Conservation (phyloP, 2,888 invertebrate species). For the Norana najaformis region DNA sequence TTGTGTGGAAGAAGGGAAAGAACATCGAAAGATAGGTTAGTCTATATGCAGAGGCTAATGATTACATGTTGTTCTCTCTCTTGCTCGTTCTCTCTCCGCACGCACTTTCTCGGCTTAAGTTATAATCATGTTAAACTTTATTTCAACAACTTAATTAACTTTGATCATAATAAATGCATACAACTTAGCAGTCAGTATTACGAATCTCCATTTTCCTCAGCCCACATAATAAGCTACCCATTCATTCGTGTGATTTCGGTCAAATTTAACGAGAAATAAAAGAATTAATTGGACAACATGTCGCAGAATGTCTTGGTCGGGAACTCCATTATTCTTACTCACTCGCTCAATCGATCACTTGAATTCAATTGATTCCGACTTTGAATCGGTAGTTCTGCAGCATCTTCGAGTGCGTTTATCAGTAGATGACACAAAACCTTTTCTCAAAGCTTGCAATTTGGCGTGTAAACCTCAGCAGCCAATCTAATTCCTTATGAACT, state of each 20-base stretch:
- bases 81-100: no score
- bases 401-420: not conserved
- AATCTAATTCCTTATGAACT: not conserved
- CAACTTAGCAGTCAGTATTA: not conserved
- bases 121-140: not conserved
- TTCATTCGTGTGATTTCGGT: not conserved
- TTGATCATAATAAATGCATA: not conserved
- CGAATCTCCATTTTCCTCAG: not conserved
- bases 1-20: not conserved
- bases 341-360: no score
- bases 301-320: not conserved
- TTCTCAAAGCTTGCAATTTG: not conserved
- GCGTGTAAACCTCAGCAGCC: not conserved
- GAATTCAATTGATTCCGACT: no score
- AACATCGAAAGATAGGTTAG: not conserved
- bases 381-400: no score
- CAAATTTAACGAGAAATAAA: not conserved
- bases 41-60: not conserved
- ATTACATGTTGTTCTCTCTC: not conserved
- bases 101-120: no score
- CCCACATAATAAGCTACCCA: not conserved
- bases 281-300: not conserved
- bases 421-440: not conserved
- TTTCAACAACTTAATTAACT: not conserved
- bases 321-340: no score